Conservation (phyloP, 35 echinoderm and acorn worm species). For the Holothuria glaberrima region DNA sequence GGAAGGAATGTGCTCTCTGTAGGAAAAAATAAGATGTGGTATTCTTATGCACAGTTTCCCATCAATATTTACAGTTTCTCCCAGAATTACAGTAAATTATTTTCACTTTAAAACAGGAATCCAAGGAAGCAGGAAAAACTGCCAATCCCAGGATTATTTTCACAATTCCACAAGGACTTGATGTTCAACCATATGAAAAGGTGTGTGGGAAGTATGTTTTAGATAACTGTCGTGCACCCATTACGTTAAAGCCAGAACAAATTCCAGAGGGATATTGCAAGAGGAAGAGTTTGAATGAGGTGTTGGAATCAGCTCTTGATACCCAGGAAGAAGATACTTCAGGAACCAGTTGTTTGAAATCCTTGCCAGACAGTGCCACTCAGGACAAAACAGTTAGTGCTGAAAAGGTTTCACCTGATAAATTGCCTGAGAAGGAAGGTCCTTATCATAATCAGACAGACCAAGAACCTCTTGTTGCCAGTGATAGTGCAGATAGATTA, state of each 20-base stretch:
- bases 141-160: not conserved
- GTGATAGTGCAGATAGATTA: too few relatives aligned
- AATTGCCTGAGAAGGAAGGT: not conserved
- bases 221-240: slow-evolving; percentile 54
- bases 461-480: too few relatives aligned
- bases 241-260: slow-evolving; percentile 60
- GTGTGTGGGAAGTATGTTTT: slow-evolving; percentile 66
- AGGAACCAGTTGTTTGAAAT: too few relatives aligned
- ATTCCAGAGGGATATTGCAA: slow-evolving; percentile 7
- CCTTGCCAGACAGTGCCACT: not conserved
- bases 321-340: not conserved
- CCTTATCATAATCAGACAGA: not conserved
- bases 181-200: slow-evolving; percentile 65
- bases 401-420: not conserved
- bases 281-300: slow-evolving; percentile 9
- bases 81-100: not conserved
- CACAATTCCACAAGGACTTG: slow-evolving; percentile 22
- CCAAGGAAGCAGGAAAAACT: too few relatives aligned
- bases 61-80: too few relatives aligned
- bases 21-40: too few relatives aligned
- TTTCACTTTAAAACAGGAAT: not conserved
- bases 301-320: not conserved
- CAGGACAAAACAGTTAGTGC: not conserved
- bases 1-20: too few relatives aligned
- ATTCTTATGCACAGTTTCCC: too few relatives aligned